These are phyloP conservation scores for Bos javanicus DNA, from an alignment of 2,113 vertebrate species.

Conservation along the genomic window DNA sequence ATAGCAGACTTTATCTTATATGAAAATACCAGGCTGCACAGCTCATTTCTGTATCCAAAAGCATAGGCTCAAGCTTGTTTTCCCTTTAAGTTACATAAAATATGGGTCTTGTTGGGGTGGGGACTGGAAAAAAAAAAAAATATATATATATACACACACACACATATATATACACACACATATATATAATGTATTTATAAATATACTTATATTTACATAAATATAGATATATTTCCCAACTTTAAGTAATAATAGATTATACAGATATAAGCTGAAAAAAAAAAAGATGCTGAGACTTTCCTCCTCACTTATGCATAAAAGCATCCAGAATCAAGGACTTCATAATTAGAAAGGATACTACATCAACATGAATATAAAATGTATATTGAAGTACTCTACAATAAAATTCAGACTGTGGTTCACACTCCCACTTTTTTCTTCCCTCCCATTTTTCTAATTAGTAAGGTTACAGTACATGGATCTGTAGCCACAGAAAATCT, in stretches of 20 bases:
- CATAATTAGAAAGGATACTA: background rate
- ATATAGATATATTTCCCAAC: background rate
- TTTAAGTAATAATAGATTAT: background rate
- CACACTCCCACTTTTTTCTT: background rate
- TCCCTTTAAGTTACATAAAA: background rate
- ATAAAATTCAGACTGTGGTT: background rate
- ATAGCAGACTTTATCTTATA: background rate
- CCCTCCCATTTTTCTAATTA: background rate
- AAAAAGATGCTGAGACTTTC: background rate
- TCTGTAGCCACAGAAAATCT: background rate
- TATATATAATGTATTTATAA: background rate
- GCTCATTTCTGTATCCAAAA: background rate
- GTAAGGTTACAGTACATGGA: background rate
- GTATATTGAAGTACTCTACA: background rate
- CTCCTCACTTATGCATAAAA: background rate
- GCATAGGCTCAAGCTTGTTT: background rate
- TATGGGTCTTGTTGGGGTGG: accelerated
- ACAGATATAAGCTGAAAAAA: background rate
- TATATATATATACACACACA: background rate
- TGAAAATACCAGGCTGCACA: background rate
- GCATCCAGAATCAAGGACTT: background rate
- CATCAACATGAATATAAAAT: background rate
- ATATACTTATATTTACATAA: background rate
- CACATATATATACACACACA: background rate
- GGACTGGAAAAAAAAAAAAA: no score